phyloP scores from a whole-genome alignment of 2,113 vertebrate species.

The Charina bottae region DNA sequence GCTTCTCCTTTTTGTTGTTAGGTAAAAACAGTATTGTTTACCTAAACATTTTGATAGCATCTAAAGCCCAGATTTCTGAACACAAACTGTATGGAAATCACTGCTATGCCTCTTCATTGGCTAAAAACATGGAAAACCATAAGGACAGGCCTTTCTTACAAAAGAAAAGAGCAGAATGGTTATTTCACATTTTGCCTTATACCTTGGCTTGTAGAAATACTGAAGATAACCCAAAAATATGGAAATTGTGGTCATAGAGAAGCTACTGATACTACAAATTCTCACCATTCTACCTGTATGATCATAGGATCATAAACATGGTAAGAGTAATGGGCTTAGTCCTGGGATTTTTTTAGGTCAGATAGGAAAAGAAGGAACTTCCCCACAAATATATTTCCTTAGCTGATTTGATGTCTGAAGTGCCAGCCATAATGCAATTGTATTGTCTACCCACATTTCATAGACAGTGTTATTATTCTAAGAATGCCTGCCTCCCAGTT shows the following conservation, averaged over 20 bases:
- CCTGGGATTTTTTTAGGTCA: fast-evolving
- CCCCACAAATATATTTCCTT: not conserved
- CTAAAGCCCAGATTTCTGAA: not conserved
- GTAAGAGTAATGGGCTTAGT: fast-evolving
- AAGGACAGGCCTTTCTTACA: not conserved
- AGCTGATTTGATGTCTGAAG: not conserved
- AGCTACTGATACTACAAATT: not conserved
- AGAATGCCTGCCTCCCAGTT: constrained; percentile 21
- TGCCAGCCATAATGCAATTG: not conserved
- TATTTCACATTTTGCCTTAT: not conserved
- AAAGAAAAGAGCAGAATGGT: not conserved
- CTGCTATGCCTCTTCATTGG: not conserved
- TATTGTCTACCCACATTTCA: not conserved
- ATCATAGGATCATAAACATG: not conserved
- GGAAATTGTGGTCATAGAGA: not conserved
- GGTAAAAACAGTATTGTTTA: not conserved
- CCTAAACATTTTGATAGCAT: not conserved
- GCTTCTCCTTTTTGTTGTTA: not conserved
- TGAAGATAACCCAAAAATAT: not conserved
- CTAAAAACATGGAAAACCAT: not conserved
- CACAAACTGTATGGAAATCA: not conserved
- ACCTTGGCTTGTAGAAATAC: not conserved
- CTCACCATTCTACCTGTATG: not conserved
- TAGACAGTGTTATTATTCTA: constrained; percentile 29
- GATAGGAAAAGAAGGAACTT: not conserved